Percentiles rank a stretch among this genome's conserved stretches.
These are phyloP conservation scores for Brachypodius melanocephalos DNA, from an alignment of 2,113 vertebrate species.

Conservation along the genomic window DNA sequence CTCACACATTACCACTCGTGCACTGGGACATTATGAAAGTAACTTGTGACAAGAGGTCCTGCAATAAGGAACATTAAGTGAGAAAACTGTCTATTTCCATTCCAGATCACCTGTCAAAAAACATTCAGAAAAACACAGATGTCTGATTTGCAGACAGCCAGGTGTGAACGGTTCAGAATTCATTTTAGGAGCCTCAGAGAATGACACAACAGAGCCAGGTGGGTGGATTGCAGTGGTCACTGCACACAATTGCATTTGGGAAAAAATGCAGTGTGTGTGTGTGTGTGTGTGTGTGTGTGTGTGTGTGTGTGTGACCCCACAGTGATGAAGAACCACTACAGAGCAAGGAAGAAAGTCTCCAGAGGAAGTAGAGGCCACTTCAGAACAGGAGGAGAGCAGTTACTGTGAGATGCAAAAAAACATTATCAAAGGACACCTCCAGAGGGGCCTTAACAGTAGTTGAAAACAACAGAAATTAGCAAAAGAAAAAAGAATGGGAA, in stretches of 20 bases:
- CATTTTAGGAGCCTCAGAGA: not conserved
- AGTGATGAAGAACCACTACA: not conserved
- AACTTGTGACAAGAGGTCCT: not conserved
- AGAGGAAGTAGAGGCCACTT: not conserved
- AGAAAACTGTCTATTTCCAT: not conserved
- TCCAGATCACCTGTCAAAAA: not conserved
- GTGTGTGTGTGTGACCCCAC: no score
- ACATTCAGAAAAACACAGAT: not conserved
- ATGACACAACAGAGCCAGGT: not conserved
- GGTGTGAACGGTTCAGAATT: not conserved
- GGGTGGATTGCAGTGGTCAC: not conserved
- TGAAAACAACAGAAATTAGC: not conserved
- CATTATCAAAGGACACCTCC: not conserved
- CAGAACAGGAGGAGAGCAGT: not conserved
- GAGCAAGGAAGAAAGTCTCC: not conserved
- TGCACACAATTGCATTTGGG: not conserved
- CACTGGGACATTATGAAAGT: not conserved
- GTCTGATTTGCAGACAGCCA: not conserved
- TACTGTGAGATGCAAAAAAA: not conserved
- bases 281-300: no score
- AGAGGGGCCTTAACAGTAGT: not conserved
- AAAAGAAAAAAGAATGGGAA: not conserved
- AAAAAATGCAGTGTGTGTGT: not conserved
- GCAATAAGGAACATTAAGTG: not conserved
- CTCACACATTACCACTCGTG: rapidly evolving